A percentile compares a stretch with the other conserved stretches of the same genome.
phyloP scores from a whole-genome alignment of 2,797 vertebrate genomes.

The Coendou prehensilis region DNA sequence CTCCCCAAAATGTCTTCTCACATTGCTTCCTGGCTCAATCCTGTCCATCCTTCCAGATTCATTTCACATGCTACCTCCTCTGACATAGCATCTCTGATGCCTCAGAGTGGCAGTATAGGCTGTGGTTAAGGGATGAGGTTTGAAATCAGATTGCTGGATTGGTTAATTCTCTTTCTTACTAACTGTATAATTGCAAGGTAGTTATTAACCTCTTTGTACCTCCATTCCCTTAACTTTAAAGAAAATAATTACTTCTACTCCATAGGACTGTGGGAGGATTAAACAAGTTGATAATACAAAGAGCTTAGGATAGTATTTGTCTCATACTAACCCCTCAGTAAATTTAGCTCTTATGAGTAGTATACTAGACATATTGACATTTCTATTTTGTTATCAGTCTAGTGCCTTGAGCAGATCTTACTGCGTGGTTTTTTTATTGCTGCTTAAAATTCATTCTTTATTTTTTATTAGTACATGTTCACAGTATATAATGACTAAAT shows the following conservation, averaged over 20 bases:
- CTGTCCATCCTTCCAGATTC: background rate
- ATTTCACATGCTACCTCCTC: background rate
- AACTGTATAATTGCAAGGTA: background rate
- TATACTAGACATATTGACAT: background rate
- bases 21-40: background rate
- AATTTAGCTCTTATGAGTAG: slow-evolving; percentile 18
- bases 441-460: slow-evolving; percentile 43
- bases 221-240: slow-evolving; percentile 46
- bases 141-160: background rate
- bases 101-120: background rate
- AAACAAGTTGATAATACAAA: slow-evolving; percentile 14
- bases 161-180: slow-evolving; percentile 17
- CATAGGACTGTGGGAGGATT: background rate
- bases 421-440: slow-evolving; percentile 31
- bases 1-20: slow-evolving; percentile 27
- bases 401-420: background rate
- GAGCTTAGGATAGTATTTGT: background rate
- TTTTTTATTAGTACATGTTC: background rate
- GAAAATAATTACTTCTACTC: slow-evolving; percentile 41
- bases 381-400: slow-evolving; percentile 25
- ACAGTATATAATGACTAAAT: background rate
- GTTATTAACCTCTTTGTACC: background rate
- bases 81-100: slow-evolving; percentile 21
- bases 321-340: background rate
- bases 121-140: background rate